Base-by-base conservation (phyloP, 2,113 vertebrate genomes). In the Thomomys bottae region DNA sequence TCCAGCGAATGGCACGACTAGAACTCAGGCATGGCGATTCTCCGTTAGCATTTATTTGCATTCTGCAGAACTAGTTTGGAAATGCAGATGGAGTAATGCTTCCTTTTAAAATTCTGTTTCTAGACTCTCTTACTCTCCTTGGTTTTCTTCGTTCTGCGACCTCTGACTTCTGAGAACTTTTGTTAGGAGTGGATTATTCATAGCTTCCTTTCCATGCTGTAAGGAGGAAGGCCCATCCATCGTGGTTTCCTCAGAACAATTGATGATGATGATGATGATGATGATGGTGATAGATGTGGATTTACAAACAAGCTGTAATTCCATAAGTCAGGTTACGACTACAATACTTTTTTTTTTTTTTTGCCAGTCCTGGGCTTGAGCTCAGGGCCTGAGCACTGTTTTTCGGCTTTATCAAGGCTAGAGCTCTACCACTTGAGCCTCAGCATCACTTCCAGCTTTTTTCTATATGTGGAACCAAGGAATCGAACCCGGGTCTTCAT, bases 31-130 rank as follows among this genome's bases (percentile, higher is more conserved):
- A 3, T 70, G 63, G 28, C 20, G 32, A 38, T 42, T 75, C 67
- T 72, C 0, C 30, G 8, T 30, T 8, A 17, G n/a, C 54, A 28
- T 6, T 26, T 42, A 61, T 36, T 40, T 45, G 68, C 26, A 4
- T 72, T 66, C 42, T 49, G 54, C 54, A 54, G 71, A 57, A 14
- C n/a, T 75, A 15, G 54, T 87, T 81, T 68, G 77, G 68, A 93
- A 90, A 59, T 36, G 6, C 30, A 66, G 26, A 64, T 67, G 59
- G 68, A 82, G 6, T 75, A 66, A 77, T 10, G 49, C 4, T 93
- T 90, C 34, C 77, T 95, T 80, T 92, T 21, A 76, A 83, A 93
- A 57, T 88, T 86, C 42, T 57, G 23, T 63, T 84, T 36, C 34
- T 23, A 68, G 30, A 17, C 15, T 92, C 36, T 84, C 12, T 66